These are phyloP conservation scores for Danaus chrysippus DNA, from an alignment of 2,888 invertebrate genomes.

Conservation along the genomic window DNA sequence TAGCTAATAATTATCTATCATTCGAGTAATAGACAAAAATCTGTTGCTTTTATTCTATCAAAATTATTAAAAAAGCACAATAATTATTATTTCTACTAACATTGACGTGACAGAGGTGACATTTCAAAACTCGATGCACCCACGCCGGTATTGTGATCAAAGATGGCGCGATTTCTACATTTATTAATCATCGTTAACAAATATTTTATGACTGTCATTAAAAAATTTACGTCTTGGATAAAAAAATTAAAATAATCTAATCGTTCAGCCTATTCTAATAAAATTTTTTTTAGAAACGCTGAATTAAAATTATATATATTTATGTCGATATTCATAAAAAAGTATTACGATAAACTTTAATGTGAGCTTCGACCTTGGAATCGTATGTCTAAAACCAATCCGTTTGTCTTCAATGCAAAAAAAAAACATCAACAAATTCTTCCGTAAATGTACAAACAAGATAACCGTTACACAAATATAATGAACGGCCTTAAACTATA, in stretches of 20 bases:
- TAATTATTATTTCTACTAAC: conserved; percentile 9
- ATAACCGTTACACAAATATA: neutral
- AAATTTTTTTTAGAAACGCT: no score
- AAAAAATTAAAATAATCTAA: no score
- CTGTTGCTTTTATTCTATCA: neutral
- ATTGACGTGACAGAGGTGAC: conserved; percentile 18
- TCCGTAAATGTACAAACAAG: neutral
- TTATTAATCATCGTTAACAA: conserved; percentile 19
- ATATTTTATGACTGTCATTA: conserved; percentile 24
- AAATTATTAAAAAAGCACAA: conserved; percentile 7
- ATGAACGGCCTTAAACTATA: neutral
- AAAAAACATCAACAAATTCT: neutral
- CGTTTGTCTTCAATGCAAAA: neutral
- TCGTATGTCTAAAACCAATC: no score
- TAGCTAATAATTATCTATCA: no score
- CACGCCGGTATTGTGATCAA: conserved; percentile 27
- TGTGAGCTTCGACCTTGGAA: no score
- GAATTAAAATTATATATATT: no score
- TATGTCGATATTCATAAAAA: no score
- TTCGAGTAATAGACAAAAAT: no score
- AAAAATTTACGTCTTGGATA: conserved; percentile 20
- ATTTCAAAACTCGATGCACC: conserved; percentile 18
- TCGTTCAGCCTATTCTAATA: no score
- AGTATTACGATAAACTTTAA: no score
- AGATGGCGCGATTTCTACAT: conserved; percentile 24